Percentiles rank a stretch among this genome's conserved stretches.
Evolutionary conservation across 2,888 invertebrate genomes (phyloP).

Genomic region (Dryobotodes eremita): DNA sequence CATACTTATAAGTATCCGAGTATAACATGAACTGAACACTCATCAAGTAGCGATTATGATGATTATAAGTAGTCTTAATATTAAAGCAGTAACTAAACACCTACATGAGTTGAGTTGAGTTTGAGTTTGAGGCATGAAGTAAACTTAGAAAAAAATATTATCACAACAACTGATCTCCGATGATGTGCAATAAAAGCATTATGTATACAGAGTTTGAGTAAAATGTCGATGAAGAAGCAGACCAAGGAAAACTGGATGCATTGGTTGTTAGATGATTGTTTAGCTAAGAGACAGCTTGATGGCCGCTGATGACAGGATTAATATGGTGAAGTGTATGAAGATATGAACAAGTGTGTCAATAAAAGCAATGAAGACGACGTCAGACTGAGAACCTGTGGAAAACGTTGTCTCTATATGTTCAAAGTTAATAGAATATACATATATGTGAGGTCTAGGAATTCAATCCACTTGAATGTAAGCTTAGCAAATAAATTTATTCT

Average conservation of each 20-base stretch:
- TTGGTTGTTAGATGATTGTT: background rate
- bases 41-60: constrained; percentile 23
- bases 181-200: background rate
- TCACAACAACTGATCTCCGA: background rate
- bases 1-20: background rate
- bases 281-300: background rate
- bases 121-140: no score
- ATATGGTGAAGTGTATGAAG: background rate
- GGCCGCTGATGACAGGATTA: background rate
- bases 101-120: no score
- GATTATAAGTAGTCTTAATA: background rate
- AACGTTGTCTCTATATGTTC: background rate
- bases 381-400: background rate
- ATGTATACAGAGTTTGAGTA: background rate
- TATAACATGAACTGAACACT: constrained; percentile 10
- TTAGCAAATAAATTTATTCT: no score
- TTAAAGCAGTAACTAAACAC: background rate
- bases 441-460: no score
- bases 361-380: background rate
- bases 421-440: background rate
- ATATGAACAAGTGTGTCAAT: background rate
- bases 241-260: background rate
- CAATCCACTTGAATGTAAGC: no score
- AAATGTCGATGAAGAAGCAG: background rate
- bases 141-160: background rate